Conservation (phyloP, 1,140 invertebrate species). For the Drosophila sechellia region DNA sequence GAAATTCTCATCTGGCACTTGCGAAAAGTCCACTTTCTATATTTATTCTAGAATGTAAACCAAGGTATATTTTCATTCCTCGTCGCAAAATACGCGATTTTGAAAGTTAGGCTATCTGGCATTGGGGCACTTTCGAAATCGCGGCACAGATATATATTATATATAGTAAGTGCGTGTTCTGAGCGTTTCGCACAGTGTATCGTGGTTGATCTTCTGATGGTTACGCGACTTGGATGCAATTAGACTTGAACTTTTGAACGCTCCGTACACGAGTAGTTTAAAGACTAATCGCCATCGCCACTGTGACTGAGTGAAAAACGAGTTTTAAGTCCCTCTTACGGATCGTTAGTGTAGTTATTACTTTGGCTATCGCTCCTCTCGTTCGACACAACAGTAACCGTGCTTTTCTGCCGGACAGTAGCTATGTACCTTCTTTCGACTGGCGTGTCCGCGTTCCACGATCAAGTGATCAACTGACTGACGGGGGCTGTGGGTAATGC, state of each 20-base stretch:
- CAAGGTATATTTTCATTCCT: background rate
- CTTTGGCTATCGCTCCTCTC: constrained; percentile 26
- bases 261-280: constrained; percentile 37
- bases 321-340: constrained; percentile 34
- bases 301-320: constrained; percentile 27
- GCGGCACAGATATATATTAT: no score
- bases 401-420: constrained; percentile 13
- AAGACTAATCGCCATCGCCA: constrained; percentile 37
- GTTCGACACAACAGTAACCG: background rate
- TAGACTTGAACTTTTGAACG: constrained; percentile 70
- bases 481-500: constrained; percentile 64
- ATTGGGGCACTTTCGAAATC: no score
- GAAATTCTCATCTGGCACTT: background rate
- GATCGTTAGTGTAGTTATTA: constrained; percentile 24
- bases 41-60: background rate
- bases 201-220: constrained; percentile 13
- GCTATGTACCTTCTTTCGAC: constrained; percentile 21
- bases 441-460: constrained; percentile 73
- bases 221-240: constrained; percentile 43
- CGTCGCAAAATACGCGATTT: background rate
- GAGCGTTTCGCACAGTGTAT: constrained; percentile 20
- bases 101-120: background rate
- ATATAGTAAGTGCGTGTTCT: background rate
- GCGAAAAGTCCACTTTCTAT: background rate
- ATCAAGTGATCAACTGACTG: constrained; percentile 76